phyloP scores from a whole-genome alignment of 64 coral and sea anemone species.

The Anthopleura sola region DNA sequence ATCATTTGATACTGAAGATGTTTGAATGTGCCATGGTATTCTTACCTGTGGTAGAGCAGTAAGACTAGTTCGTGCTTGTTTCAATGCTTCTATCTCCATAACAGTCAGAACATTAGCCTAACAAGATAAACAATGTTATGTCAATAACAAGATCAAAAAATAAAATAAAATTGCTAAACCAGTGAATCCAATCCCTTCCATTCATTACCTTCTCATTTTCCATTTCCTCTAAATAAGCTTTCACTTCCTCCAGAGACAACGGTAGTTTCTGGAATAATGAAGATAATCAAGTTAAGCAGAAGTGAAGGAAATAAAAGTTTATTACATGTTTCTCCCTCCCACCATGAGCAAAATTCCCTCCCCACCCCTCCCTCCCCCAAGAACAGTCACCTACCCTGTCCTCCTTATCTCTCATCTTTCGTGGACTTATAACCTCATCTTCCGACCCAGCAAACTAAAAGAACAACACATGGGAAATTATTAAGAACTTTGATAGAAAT shows the following conservation, averaged over 20 bases:
- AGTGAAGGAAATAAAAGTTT: too few species aligned
- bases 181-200: not conserved
- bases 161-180: not conserved
- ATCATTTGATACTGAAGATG: not conserved
- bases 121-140: not conserved
- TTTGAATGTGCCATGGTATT: not conserved
- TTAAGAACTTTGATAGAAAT: not conserved
- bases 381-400: conserved; percentile 1
- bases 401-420: not conserved
- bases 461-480: not conserved
- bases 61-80: conserved; percentile 43
- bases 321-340: too few species aligned
- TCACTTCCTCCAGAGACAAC: conserved; percentile 82
- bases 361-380: not conserved
- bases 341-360: not conserved
- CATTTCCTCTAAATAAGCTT: conserved; percentile 75
- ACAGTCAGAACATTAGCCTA: conserved; percentile 4
- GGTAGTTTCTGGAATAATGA: not conserved
- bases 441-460: conserved; percentile 51
- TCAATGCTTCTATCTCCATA: conserved; percentile 39
- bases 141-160: too few species aligned
- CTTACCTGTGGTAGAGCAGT: conserved; percentile 44
- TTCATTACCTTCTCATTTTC: conserved; percentile 80
- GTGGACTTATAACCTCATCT: conserved; percentile 18
- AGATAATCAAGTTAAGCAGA: not conserved